Conservation (phyloP, 2,113 vertebrate species). For the Petaurus breviceps region DNA sequence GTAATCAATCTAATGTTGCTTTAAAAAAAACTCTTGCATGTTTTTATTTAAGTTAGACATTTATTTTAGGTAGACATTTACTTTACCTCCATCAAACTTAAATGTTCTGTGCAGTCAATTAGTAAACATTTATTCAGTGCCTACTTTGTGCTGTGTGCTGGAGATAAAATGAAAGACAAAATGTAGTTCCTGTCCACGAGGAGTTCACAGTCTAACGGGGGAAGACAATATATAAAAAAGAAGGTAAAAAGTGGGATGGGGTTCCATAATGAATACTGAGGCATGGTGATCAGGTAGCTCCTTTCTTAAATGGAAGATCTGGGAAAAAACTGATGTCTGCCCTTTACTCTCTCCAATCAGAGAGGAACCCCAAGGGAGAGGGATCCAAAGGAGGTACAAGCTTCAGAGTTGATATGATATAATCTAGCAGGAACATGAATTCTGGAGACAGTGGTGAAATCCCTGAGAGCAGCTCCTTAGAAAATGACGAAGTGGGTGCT, state of each 20-base stretch:
- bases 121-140: background rate
- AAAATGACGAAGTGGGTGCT: background rate
- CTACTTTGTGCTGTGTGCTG: background rate
- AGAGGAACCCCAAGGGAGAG: background rate
- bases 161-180: background rate
- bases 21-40: conserved; percentile 37
- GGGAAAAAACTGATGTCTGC: background rate
- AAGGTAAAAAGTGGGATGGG: background rate
- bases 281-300: background rate
- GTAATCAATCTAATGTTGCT: background rate
- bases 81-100: conserved; percentile 31
- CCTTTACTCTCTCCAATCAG: background rate
- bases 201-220: background rate
- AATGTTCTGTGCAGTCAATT: conserved; percentile 15
- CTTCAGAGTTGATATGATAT: background rate
- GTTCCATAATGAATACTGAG: background rate
- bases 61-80: conserved; percentile 46
- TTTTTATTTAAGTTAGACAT: conserved; percentile 47
- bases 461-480: background rate
- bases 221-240: background rate
- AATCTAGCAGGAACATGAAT: background rate
- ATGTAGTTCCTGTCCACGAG: background rate
- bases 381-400: background rate
- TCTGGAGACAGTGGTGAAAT: background rate
- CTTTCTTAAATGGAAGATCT: background rate